Evolutionary conservation across 2,113 vertebrate genomes (phyloP).

Genomic region (Cardinalis cardinalis): DNA sequence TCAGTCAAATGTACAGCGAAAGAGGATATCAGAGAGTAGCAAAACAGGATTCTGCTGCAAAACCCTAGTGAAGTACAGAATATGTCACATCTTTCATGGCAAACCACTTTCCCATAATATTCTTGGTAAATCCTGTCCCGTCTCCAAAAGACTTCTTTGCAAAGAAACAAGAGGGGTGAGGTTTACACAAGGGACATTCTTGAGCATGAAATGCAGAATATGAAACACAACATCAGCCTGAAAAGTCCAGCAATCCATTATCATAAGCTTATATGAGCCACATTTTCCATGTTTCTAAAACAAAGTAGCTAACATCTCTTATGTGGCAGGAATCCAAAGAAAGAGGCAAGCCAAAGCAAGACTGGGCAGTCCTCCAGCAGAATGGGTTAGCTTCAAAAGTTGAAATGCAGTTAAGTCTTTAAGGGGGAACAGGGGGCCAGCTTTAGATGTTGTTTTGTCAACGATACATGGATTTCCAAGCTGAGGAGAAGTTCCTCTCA

Average conservation of each 20-base stretch:
- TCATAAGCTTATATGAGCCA: constrained; percentile 39
- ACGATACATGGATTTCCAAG: neutral
- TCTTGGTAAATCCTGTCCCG: neutral
- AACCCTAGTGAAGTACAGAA: neutral
- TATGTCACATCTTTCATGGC: neutral
- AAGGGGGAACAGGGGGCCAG: constrained; percentile 61
- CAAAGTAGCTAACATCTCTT: constrained; percentile 42
- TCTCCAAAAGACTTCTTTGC: neutral
- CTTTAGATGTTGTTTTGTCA: neutral
- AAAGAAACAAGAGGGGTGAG: neutral
- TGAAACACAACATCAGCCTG: neutral
- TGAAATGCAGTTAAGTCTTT: constrained; percentile 52
- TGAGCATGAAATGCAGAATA: neutral
- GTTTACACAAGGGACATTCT: neutral
- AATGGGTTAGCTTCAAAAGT: constrained; percentile 36
- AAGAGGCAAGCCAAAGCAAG: constrained; percentile 54
- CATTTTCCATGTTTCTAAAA: constrained; percentile 69
- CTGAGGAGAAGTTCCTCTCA: neutral
- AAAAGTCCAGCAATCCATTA: constrained; percentile 19
- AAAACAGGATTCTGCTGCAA: neutral
- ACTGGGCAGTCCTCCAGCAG: constrained; percentile 61
- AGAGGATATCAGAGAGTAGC: neutral
- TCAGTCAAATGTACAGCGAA: neutral
- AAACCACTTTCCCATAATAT: neutral
- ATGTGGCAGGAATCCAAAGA: constrained; percentile 53